Conservation (phyloP, 2,797 vertebrate species). For the Chelon labrosus region DNA sequence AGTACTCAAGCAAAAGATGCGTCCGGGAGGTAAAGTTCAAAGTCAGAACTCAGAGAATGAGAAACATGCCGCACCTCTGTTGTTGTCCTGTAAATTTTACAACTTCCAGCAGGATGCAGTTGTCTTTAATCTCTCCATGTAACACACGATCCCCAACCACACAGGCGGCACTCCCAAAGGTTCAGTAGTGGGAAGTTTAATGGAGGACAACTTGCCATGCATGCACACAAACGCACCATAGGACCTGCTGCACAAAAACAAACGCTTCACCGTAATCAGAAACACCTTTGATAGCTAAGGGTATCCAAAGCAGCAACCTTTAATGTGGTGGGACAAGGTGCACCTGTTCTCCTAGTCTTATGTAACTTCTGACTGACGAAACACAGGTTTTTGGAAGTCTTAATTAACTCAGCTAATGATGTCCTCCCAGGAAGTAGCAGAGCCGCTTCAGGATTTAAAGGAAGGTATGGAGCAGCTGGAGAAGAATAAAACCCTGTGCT, state of each 20-base stretch:
- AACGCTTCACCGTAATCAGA: conserved; percentile 38
- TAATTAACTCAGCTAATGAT: conserved; percentile 50
- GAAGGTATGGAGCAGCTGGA: conserved; percentile 98
- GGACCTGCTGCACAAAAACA: conserved; percentile 34
- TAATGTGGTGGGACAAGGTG: conserved; percentile 21
- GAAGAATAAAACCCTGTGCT: conserved; percentile 95
- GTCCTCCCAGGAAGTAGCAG: conserved; percentile 91
- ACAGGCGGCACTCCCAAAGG: conserved; percentile 28
- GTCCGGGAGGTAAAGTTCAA: conserved; percentile 67
- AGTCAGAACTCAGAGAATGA: conserved; percentile 58
- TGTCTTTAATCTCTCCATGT: conserved; percentile 70
- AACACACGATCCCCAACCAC: conserved; percentile 29
- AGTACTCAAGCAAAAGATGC: conserved; percentile 51
- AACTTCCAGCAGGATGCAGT: conserved; percentile 63
- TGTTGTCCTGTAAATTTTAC: conserved; percentile 64
- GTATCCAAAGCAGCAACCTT: conserved; percentile 35
- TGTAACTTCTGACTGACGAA: conserved; percentile 27
- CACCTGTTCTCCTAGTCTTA: conserved; percentile 58
- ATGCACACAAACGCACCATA: conserved; percentile 38
- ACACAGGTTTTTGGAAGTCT: conserved; percentile 36
- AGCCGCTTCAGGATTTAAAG: conserved; percentile 96
- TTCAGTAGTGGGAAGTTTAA: conserved; percentile 54
- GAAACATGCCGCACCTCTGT: conserved; percentile 47
- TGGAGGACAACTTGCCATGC: conserved; percentile 56
- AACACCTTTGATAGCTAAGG: conserved; percentile 41